These are phyloP conservation scores for Poecilia wingei DNA, from an alignment of 2,797 vertebrate species.

Conservation along the genomic window DNA sequence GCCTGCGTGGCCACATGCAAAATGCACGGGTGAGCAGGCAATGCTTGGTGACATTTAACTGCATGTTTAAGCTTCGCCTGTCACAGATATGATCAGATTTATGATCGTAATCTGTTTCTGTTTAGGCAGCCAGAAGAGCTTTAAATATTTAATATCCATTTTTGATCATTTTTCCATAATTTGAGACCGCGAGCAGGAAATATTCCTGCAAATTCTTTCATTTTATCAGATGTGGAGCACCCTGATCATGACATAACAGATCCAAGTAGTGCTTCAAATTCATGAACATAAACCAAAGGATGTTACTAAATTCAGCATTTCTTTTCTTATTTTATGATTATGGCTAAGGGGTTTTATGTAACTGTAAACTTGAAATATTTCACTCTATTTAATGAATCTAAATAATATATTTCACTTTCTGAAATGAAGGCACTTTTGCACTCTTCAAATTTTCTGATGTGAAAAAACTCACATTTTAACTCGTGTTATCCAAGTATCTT, in stretches of 20 bases:
- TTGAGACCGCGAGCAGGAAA: background rate
- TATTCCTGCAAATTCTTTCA: constrained; percentile 17
- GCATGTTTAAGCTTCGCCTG: background rate
- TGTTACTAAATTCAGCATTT: background rate
- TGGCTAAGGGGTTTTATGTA: background rate
- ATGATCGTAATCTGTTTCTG: background rate
- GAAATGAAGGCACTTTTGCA: too few species aligned
- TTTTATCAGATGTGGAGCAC: constrained; percentile 31
- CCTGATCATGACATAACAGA: constrained; percentile 11
- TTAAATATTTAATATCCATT: constrained; percentile 34
- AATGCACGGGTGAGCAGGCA: constrained; percentile 8
- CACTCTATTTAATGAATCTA: too few species aligned
- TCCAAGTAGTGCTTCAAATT: background rate
- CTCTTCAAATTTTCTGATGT: too few species aligned
- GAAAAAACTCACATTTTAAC: too few species aligned
- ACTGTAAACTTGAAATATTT: background rate
- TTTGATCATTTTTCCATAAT: constrained; percentile 28
- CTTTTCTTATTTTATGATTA: background rate
- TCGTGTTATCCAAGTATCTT: too few species aligned
- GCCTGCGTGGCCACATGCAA: constrained; percentile 4
- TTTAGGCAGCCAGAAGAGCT: background rate
- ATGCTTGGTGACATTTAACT: constrained; percentile 1
- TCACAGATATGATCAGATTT: background rate
- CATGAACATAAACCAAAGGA: background rate
- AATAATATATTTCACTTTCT: too few species aligned